A percentile compares a stretch with the other conserved stretches of the same genome.
Evolutionary conservation across 2,888 invertebrate species (phyloP).

Genomic region (Nipponacmea schrenckii): DNA sequence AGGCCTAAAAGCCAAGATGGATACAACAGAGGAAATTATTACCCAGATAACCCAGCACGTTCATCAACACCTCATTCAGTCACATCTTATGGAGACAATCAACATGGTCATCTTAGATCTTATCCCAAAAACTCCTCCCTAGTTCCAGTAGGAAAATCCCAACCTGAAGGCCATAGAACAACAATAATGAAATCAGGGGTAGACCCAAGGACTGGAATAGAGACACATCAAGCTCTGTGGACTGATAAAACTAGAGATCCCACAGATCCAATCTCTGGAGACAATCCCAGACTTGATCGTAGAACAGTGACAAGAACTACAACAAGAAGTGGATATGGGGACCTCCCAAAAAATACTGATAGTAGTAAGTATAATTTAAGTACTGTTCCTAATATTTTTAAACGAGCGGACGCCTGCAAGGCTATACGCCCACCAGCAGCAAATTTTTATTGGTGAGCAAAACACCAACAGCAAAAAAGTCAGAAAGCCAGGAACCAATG

Average conservation of each 20-base stretch:
- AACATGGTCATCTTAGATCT: conserved; percentile 19
- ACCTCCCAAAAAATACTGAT: background rate
- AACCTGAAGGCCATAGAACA: conserved; percentile 32
- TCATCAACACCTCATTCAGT: conserved; percentile 38
- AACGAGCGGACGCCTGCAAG: no score
- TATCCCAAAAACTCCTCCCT: background rate
- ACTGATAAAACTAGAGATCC: conserved; percentile 46
- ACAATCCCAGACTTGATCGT: background rate
- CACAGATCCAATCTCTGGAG: conserved; percentile 43
- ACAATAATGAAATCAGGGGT: conserved; percentile 42
- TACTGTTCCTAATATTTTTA: background rate
- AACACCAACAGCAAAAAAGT: no score
- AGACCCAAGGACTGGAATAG: conserved; percentile 41
- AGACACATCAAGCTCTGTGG: conserved; percentile 48
- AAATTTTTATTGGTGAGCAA: no score
- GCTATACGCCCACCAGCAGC: no score
- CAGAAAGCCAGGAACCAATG: no score
- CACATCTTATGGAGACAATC: conserved; percentile 36
- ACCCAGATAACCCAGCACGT: conserved; percentile 26
- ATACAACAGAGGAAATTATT: conserved; percentile 8
- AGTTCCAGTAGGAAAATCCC: conserved; percentile 26
- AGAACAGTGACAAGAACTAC: background rate
- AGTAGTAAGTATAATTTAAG: background rate
- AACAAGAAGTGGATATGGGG: background rate
- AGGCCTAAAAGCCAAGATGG: conserved; percentile 17